Conservation (phyloP, 1,140 invertebrate species). For the Brachionus rotundiformis region DNA sequence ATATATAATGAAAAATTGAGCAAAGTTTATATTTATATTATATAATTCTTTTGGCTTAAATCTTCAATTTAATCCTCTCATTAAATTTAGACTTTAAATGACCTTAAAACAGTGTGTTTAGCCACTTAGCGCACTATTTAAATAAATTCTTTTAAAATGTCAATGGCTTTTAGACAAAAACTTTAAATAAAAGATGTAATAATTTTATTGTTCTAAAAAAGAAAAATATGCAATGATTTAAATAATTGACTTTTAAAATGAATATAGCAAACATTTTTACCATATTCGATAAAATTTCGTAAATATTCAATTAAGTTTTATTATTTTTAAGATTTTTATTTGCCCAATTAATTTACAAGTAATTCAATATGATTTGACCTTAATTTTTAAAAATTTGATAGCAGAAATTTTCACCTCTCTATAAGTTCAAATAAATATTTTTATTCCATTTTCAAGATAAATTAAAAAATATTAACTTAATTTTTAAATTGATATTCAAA, state of each 20-base stretch:
- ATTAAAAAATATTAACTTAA: too few species aligned
- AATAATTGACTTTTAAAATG: too few species aligned
- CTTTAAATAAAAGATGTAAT: background rate
- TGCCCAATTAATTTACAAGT: background rate
- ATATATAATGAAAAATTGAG: background rate
- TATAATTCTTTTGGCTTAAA: background rate
- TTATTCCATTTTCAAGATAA: too few species aligned
- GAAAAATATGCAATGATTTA: too few species aligned
- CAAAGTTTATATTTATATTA: background rate
- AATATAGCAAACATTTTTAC: too few species aligned
- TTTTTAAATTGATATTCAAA: too few species aligned
- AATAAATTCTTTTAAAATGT: background rate
- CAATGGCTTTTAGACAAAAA: background rate
- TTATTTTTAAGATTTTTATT: background rate
- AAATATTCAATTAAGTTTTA: background rate
- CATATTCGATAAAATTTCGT: too few species aligned
- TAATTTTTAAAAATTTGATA: background rate
- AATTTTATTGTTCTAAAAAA: too few species aligned
- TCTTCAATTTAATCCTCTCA: background rate
- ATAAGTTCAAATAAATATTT: background rate
- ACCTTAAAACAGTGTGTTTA: background rate
- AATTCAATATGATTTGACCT: background rate
- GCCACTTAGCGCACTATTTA: background rate
- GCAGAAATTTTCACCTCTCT: background rate
- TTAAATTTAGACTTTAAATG: background rate